Conservation (phyloP, 2,888 invertebrate species). For the Drosophila ustulata region DNA sequence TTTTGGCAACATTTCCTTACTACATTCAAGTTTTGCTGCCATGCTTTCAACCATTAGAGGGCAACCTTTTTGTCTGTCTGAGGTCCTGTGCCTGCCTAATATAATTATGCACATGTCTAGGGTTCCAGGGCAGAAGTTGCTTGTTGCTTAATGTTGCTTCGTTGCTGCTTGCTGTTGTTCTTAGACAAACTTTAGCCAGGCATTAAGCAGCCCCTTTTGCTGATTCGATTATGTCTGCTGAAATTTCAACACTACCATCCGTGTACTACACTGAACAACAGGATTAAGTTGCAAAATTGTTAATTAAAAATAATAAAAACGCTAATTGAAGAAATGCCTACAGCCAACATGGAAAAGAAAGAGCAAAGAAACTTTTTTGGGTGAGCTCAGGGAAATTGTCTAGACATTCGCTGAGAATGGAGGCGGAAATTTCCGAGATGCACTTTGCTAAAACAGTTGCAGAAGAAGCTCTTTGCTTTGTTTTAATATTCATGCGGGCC, state of each 20-base stretch:
- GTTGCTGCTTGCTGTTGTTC: slow-evolving; percentile 35
- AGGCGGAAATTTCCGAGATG: slow-evolving; percentile 22
- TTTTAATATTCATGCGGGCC: slow-evolving; percentile 74
- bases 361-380: slow-evolving; percentile 58
- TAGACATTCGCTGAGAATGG: slow-evolving; percentile 39
- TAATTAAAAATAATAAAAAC: slow-evolving; percentile 80
- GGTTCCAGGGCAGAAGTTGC: slow-evolving; percentile 39
- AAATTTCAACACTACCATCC: slow-evolving; percentile 50
- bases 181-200: slow-evolving; percentile 70
- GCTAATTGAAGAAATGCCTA: slow-evolving; percentile 78
- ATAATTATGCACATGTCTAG: slow-evolving; percentile 74
- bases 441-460: slow-evolving; percentile 61
- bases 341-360: slow-evolving; percentile 34
- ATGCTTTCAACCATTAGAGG: slow-evolving; percentile 13
- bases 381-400: slow-evolving; percentile 48
- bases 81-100: slow-evolving; percentile 47
- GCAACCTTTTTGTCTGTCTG: slow-evolving; percentile 38
- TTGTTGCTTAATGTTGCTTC: slow-evolving; percentile 21
- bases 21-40: background rate
- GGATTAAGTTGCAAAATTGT: slow-evolving; percentile 78
- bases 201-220: slow-evolving; percentile 53
- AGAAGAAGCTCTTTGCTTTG: slow-evolving; percentile 61
- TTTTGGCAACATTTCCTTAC: slow-evolving; percentile 54
- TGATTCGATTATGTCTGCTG: slow-evolving; percentile 69
- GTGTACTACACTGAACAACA: slow-evolving; percentile 31